Evolutionary conservation across 2,888 invertebrate genomes (phyloP).

Genomic region (Leptogaster cylindrica): DNA sequence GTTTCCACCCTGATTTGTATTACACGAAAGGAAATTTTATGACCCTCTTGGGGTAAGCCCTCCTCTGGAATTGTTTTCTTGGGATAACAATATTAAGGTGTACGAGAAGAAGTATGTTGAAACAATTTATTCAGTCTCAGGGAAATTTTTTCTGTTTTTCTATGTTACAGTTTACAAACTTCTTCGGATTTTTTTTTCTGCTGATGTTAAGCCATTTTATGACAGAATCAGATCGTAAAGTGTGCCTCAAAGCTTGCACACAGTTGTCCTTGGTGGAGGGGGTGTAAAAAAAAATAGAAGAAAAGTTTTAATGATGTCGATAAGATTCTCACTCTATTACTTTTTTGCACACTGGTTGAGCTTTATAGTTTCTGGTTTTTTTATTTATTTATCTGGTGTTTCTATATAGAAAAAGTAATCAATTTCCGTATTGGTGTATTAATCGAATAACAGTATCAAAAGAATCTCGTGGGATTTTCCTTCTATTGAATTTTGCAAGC

Average conservation of each 20-base stretch:
- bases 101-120: constrained; percentile 1
- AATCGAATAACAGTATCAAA: constrained; percentile 17
- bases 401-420: constrained; percentile 15
- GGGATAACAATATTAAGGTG: constrained; percentile 26
- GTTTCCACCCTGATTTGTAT: constrained; percentile 37
- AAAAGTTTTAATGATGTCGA: constrained; percentile 31
- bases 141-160: background rate
- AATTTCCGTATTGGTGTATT: constrained; percentile 24
- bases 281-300: background rate
- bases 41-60: constrained; percentile 24
- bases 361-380: constrained; percentile 16
- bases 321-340: constrained; percentile 22
- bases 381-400: too few species aligned
- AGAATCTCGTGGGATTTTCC: constrained; percentile 1
- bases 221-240: constrained; percentile 33
- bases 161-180: constrained; percentile 25
- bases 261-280: background rate
- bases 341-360: constrained; percentile 29
- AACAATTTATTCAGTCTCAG: constrained; percentile 28
- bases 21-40: constrained; percentile 37
- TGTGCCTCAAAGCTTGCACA: constrained; percentile 8
- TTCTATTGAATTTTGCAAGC: background rate
- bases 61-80: constrained; percentile 24
- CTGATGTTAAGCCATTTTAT: constrained; percentile 34
- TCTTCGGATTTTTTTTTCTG: too few species aligned